Conservation (phyloP, 2,797 vertebrate species). For the Myripristis murdjan region DNA sequence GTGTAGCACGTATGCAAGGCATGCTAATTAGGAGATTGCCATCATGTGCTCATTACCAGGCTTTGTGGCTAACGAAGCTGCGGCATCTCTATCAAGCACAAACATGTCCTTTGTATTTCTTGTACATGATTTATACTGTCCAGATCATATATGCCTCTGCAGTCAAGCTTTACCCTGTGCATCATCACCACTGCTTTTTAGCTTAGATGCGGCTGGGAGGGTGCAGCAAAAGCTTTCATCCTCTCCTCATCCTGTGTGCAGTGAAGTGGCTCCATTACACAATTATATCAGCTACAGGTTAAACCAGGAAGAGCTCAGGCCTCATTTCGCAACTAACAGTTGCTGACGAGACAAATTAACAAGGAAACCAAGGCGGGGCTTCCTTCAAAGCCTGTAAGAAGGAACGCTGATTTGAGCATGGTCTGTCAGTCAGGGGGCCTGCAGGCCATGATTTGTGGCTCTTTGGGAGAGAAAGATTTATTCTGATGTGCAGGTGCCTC, state of each 20-base stretch:
- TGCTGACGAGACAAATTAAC: constrained; percentile 77
- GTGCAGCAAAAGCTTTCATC: constrained; percentile 65
- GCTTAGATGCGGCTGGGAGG: constrained; percentile 55
- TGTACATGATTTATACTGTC: constrained; percentile 24
- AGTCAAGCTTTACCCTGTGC: constrained; percentile 30
- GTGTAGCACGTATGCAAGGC: constrained; percentile 8
- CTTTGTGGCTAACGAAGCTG: neutral
- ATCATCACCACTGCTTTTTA: constrained; percentile 55
- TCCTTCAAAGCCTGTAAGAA: constrained; percentile 47
- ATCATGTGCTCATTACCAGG: constrained; percentile 9
- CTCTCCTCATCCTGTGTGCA: constrained; percentile 64
- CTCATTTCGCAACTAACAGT: constrained; percentile 74
- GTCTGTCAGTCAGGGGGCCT: constrained; percentile 33
- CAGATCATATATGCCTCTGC: constrained; percentile 23
- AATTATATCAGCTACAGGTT: constrained; percentile 75
- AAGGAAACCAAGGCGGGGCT: constrained; percentile 33
- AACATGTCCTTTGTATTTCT: neutral
- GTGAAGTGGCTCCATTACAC: constrained; percentile 71
- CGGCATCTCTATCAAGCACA: constrained; percentile 12
- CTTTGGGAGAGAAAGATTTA: constrained; percentile 27
- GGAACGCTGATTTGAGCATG: constrained; percentile 49
- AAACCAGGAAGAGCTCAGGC: constrained; percentile 72
- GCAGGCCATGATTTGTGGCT: constrained; percentile 47
- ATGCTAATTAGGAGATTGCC: constrained; percentile 38
- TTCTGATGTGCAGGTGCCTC: constrained; percentile 38